phyloP scores from a whole-genome alignment of 2,797 vertebrate species.

The Leucoraja ocellata region DNA sequence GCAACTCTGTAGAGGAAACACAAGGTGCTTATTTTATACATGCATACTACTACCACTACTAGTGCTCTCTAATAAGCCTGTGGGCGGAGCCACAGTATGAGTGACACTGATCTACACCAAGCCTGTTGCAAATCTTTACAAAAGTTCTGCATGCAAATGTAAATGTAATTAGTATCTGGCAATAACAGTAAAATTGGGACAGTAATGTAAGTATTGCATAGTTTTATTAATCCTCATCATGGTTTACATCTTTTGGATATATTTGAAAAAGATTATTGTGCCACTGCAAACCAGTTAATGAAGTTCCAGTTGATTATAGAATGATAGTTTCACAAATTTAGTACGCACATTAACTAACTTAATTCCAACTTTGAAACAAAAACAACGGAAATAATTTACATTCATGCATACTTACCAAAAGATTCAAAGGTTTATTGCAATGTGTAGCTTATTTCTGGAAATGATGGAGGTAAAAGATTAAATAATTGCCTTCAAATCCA shows the following conservation, averaged over 20 bases:
- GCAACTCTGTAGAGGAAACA: too few relatives aligned
- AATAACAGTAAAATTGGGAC: neutral
- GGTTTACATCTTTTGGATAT: neutral
- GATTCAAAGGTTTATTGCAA: neutral
- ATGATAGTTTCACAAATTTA: neutral
- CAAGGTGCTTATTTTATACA: too few relatives aligned
- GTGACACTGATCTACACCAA: too few relatives aligned
- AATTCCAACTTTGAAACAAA: neutral
- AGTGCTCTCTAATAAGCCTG: too few relatives aligned
- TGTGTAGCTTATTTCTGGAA: neutral
- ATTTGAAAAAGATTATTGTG: neutral
- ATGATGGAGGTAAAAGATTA: neutral
- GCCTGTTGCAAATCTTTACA: too few relatives aligned
- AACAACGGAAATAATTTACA: neutral
- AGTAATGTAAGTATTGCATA: neutral
- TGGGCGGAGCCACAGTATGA: too few relatives aligned
- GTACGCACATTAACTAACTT: neutral
- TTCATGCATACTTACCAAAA: neutral
- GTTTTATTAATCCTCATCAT: neutral
- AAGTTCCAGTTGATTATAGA: neutral
- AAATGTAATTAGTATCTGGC: neutral
- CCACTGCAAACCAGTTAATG: neutral
- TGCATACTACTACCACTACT: too few relatives aligned
- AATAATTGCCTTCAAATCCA: neutral
- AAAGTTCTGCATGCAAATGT: neutral